Conservation (phyloP, 2,113 vertebrate genomes). For the Phylloscopus trochiloides region DNA sequence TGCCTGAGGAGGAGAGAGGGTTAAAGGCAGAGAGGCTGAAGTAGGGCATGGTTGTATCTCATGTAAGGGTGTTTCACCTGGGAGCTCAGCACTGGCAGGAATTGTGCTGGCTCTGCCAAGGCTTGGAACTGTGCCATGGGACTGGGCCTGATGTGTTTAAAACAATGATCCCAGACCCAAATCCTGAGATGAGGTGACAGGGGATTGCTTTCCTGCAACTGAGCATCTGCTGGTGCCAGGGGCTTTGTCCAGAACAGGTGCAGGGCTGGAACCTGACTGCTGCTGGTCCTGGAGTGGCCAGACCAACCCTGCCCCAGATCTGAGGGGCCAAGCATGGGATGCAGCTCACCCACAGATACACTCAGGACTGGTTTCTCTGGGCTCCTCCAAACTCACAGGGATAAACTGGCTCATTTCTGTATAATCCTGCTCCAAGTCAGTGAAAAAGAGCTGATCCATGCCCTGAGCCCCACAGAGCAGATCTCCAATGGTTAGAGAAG, state of each 20-base stretch:
- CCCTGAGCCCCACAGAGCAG: not conserved
- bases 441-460: not conserved
- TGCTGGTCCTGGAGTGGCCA: not conserved
- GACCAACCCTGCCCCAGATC: not conserved
- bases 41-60: fast-evolving
- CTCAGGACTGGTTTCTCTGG: not conserved
- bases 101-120: fast-evolving
- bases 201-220: not conserved
- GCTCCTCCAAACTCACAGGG: not conserved
- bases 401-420: not conserved
- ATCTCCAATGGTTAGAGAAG: not conserved
- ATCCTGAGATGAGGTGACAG: fast-evolving
- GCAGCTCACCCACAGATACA: fast-evolving
- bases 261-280: not conserved
- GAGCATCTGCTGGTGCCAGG: not conserved
- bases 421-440: not conserved
- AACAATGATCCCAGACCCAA: not conserved
- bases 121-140: too few relatives aligned
- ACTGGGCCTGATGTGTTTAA: not conserved
- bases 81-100: not conserved
- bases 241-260: fast-evolving
- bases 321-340: not conserved
- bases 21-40: conserved; percentile 21
- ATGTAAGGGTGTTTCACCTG: fast-evolving
- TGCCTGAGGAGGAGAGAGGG: conserved; percentile 38